Conservation (phyloP, 2,888 invertebrate species). For the Mimachlamys varia region DNA sequence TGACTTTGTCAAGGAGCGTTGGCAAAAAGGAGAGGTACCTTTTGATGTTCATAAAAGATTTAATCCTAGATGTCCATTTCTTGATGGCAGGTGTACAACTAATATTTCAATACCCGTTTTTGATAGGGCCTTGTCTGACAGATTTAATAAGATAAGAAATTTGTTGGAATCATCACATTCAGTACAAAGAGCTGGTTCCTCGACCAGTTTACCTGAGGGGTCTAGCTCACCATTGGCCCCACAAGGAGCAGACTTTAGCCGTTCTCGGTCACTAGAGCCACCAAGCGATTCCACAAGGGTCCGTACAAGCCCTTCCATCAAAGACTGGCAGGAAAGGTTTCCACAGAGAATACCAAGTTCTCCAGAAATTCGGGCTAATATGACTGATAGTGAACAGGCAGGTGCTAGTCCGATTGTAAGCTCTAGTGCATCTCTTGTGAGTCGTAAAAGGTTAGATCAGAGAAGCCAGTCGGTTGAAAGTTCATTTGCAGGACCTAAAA, state of each 20-base stretch:
- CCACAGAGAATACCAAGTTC: neutral
- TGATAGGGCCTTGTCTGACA: neutral
- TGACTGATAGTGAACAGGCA: neutral
- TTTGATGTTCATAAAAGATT: conserved; percentile 89
- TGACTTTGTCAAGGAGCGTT: conserved; percentile 94
- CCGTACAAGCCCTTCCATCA: neutral
- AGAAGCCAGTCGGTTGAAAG: conserved; percentile 13
- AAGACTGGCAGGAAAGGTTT: neutral
- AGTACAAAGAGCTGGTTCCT: neutral
- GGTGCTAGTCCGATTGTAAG: neutral
- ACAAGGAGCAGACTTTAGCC: neutral
- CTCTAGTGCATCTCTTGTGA: neutral
- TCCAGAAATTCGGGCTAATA: neutral
- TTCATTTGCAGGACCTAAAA: neutral
- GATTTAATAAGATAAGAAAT: conserved; percentile 29
- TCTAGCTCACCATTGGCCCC: neutral
- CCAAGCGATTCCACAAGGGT: neutral
- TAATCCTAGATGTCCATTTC: conserved; percentile 92
- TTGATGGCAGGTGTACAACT: conserved; percentile 77
- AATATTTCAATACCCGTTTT: conserved; percentile 49
- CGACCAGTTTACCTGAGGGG: neutral
- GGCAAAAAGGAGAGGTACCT: conserved; percentile 93
- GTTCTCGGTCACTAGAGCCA: conserved; percentile 1
- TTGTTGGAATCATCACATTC: neutral
- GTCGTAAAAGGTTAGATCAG: neutral